Evolutionary conservation across 2,888 invertebrate genomes (phyloP).

Genomic region (Dorcus hopei): DNA sequence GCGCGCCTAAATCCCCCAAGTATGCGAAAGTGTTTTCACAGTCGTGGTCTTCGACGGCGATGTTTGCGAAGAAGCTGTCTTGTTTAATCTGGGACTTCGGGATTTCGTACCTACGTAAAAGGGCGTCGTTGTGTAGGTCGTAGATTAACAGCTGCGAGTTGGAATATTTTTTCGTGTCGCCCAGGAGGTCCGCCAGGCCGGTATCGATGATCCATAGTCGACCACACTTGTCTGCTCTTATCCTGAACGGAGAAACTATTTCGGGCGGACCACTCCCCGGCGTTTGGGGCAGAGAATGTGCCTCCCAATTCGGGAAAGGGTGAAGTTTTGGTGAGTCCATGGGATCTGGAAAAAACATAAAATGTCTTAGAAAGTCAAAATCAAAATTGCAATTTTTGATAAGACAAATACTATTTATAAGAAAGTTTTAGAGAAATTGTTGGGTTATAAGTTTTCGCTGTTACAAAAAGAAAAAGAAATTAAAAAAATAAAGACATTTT

Average conservation of each 20-base stretch:
- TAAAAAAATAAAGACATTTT: too few species aligned
- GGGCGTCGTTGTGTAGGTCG: constrained; percentile 66
- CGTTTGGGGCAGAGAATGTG: constrained; percentile 57
- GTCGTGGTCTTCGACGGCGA: constrained; percentile 71
- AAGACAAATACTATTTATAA: neutral
- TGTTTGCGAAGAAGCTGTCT: constrained; percentile 71
- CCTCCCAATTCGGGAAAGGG: constrained; percentile 80
- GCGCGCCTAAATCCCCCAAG: constrained; percentile 65
- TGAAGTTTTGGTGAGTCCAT: constrained; percentile 65
- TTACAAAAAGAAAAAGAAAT: too few species aligned
- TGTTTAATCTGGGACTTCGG: constrained; percentile 64
- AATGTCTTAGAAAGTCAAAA: neutral
- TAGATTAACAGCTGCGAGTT: constrained; percentile 68
- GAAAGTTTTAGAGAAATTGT: neutral
- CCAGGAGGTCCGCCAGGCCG: constrained; percentile 62
- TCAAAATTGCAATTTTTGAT: neutral
- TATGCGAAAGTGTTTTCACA: constrained; percentile 73
- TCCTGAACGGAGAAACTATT: constrained; percentile 70
- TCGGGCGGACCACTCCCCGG: constrained; percentile 57
- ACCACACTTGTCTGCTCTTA: constrained; percentile 71
- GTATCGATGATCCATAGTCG: constrained; percentile 78
- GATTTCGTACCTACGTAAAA: constrained; percentile 64
- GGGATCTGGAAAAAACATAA: constrained; percentile 55
- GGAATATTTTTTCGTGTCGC: constrained; percentile 50
- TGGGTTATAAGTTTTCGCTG: too few species aligned